Evolutionary conservation across 2,888 invertebrate species (phyloP).

Genomic region (Lepidocyrtoides sp.): DNA sequence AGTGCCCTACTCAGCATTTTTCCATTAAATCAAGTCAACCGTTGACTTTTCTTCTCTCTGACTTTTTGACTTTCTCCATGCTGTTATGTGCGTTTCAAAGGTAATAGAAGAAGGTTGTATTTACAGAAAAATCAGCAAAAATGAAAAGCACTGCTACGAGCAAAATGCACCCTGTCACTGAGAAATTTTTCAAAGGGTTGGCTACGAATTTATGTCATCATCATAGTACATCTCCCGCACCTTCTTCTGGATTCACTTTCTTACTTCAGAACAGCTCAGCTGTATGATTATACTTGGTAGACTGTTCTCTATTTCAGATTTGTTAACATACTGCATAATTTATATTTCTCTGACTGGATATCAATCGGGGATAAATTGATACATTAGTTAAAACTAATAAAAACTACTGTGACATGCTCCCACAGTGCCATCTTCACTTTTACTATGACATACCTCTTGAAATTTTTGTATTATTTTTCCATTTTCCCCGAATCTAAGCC

Average conservation of each 20-base stretch:
- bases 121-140: too few relatives aligned
- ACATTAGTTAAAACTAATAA: too few relatives aligned
- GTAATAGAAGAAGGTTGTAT: conserved; percentile 16
- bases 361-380: too few relatives aligned
- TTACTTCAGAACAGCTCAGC: neutral
- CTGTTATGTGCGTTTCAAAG: too few relatives aligned
- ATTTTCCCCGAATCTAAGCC: conserved; percentile 13
- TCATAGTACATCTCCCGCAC: too few relatives aligned
- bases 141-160: too few relatives aligned
- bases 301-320: conserved; percentile 58
- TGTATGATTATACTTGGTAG: too few relatives aligned
- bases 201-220: neutral
- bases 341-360: conserved; percentile 54
- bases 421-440: conserved; percentile 40
- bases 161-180: conserved; percentile 1
- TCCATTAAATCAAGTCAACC: conserved; percentile 41
- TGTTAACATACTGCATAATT: conserved; percentile 53
- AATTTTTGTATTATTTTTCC: conserved; percentile 55
- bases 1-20: conserved; percentile 52
- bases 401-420: too few relatives aligned
- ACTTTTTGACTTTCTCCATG: too few relatives aligned
- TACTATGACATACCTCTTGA: too few relatives aligned
- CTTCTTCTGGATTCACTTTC: neutral
- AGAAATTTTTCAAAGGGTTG: conserved; percentile 14
- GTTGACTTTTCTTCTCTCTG: neutral